Evolutionary conservation across 2,797 vertebrate genomes (phyloP), one percentile per base, ranked within the genome.

Genomic region (Eremophila alpestris): DNA sequence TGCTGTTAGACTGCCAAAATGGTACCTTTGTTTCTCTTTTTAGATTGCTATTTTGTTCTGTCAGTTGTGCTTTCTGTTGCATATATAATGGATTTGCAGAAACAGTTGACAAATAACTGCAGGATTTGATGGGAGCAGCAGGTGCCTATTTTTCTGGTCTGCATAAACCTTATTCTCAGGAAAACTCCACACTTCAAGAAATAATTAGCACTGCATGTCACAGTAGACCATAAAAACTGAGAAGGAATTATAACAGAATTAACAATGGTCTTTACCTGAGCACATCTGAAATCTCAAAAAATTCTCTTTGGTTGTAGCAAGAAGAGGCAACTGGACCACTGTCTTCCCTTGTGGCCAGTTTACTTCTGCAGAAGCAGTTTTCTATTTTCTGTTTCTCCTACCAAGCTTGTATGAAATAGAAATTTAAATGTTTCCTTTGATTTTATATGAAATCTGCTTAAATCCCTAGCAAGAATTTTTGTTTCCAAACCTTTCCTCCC

Each of bases 181-280:
- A 92, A 83, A 93, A 27, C 17, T 46, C 85, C 48, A 49, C 85
- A 75, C 4, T 90, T 91, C 58, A 84, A 87, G 51, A 93, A 96
- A 90, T 89, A 76, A 95, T 94, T 89, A 91, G 43, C 74, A 67
- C 30, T 80, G 19, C 51, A n/a, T 92, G 77, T 20, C 64, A 79
- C 58, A 51, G 36, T 5, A 81, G 40, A 74, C 87, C 21, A 22
- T 36, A 85, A 80, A 75, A 93, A 45, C 16, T 23, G 36, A 88
- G 75, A 68, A 85, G 27, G 86, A 93, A 62, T 58, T 56, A 30
- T 40, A 14, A 46, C 52, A 46, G 19, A 90, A 73, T 90, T 86
- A 91, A 40, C 59, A 86, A 58, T 52, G 9, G 4, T 40, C 21
- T 87, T 76, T 85, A 68, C 60, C 26, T 73, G 48, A 79, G 45